Percentiles rank a stretch among this genome's conserved stretches.
These are phyloP conservation scores for Anagrus nilaparvatae DNA, from an alignment of 1,140 invertebrate genomes.

Conservation along the genomic window DNA sequence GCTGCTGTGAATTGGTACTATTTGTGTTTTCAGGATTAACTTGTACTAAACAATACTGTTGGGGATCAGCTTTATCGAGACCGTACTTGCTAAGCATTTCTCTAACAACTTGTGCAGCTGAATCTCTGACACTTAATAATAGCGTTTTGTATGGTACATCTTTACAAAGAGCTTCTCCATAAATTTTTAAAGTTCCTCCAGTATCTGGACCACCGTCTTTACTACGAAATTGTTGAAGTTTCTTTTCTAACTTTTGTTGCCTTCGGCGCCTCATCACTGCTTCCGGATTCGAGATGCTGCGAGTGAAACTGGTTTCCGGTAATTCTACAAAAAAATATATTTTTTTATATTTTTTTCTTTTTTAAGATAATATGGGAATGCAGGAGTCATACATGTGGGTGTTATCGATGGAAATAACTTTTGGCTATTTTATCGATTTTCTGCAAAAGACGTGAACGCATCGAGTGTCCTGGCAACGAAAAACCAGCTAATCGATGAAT, in stretches of 20 bases:
- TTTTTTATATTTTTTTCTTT: neutral
- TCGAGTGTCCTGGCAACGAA: conserved; percentile 29
- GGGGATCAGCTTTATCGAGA: conserved; percentile 75
- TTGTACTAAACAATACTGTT: conserved; percentile 91
- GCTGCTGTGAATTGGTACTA: conserved; percentile 35
- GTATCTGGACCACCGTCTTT: conserved; percentile 88
- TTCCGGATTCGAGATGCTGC: conserved; percentile 98
- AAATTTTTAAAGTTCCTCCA: conserved; percentile 95
- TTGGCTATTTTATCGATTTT: conserved; percentile 2
- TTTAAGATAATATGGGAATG: neutral
- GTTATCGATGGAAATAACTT: too few species aligned
- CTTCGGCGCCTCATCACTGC: conserved; percentile 93
- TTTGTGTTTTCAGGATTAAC: conserved; percentile 49
- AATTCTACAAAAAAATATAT: conserved; percentile 55
- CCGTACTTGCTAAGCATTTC: conserved; percentile 98
- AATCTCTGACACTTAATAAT: conserved; percentile 85
- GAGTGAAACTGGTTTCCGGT: conserved; percentile 94
- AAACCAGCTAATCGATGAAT: conserved; percentile 32
- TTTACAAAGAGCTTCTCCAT: conserved; percentile 90
- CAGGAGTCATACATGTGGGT: conserved; percentile 20
- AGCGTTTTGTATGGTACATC: conserved; percentile 98
- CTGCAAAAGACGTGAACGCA: neutral
- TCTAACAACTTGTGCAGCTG: conserved; percentile 79
- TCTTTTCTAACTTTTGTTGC: conserved; percentile 96
- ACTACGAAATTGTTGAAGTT: conserved; percentile 89